Evolutionary conservation across 2,797 vertebrate species (phyloP), one percentile per base, ranked within the genome.

Genomic region (Xiphorhynchus erythropygius): DNA sequence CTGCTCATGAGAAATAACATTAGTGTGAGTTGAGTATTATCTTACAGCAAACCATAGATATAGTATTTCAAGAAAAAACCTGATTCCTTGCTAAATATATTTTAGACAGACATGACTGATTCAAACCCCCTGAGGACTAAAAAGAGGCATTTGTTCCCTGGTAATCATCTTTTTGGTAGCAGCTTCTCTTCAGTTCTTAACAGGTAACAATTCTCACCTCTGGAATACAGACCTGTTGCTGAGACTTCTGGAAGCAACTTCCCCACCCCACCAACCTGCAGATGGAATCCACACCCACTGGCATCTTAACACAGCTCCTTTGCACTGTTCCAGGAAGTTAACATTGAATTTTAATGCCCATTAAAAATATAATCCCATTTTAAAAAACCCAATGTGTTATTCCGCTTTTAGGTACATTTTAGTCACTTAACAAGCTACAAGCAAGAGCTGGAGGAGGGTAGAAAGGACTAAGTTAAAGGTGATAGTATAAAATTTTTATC

Each of bases 1-100:
- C 99, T 99, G 96, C 92, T 88, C 75, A 46, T 11, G 39, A 3
- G 19, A 78, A 96, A 78, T 18, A 95, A 82, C 8, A 90, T 59
- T 1, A 90, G 23, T 11, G 33, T 25, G 56, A 87, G 85, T 89
- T 79, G 84, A 76, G 11, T 17, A 47, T 39, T 23, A 33, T 8
- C 16, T 78, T 27, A 64, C 18, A 46, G 19, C 4, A 75, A 69
- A 67, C 2, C 6, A 56, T 19, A 25, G 1, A 55, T 3, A 35
- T 0, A 60, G 19, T 50, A 52, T 39, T 69, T 83, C 33, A 68
- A 73, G 13, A 41, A 84, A 79, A 59, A 91, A 89, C 6, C 10
- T 64, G 41, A 21, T 39, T n/a, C 41, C 53, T 23, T 56, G 22
- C 27, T 55, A 79, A 76, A 39, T 78, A 74, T 19, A 19, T 89